Conservation (phyloP, 2,113 vertebrate genomes). For the Forbesichthys papilliferus region DNA sequence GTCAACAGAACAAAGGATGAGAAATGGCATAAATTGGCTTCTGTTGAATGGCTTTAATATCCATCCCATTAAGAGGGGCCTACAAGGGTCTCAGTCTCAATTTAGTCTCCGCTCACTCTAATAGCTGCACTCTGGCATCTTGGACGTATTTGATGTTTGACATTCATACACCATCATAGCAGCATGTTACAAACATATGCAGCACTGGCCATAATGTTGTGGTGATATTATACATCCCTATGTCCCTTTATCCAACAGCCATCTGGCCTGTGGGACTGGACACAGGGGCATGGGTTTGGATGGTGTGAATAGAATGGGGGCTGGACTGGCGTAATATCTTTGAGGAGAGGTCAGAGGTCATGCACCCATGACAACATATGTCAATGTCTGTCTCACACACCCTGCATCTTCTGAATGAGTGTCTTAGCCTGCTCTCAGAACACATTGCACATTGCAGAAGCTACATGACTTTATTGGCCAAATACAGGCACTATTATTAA, state of each 20-base stretch:
- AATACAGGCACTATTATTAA: too few species aligned
- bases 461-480: conserved; percentile 20
- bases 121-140: conserved; percentile 47
- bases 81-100: conserved; percentile 44
- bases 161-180: too few species aligned
- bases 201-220: neutral
- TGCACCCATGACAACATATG: conserved; percentile 78
- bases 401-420: conserved; percentile 70
- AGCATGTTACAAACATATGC: too few species aligned
- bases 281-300: conserved; percentile 75
- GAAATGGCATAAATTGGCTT: conserved; percentile 68
- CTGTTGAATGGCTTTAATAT: conserved; percentile 71
- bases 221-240: conserved; percentile 37
- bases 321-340: conserved; percentile 74
- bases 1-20: conserved; percentile 67
- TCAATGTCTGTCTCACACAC: conserved; percentile 75
- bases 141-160: conserved; percentile 44
- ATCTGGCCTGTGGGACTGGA: conserved; percentile 74
- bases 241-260: conserved; percentile 71
- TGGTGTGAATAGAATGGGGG: conserved; percentile 72
- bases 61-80: conserved; percentile 59
- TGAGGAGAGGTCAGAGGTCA: conserved; percentile 82
- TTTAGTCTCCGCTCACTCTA: conserved; percentile 55
- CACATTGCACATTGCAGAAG: conserved; percentile 50
- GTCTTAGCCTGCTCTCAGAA: conserved; percentile 49